Conservation (phyloP, 2,888 invertebrate species). For the Platycheirus albimanus region DNA sequence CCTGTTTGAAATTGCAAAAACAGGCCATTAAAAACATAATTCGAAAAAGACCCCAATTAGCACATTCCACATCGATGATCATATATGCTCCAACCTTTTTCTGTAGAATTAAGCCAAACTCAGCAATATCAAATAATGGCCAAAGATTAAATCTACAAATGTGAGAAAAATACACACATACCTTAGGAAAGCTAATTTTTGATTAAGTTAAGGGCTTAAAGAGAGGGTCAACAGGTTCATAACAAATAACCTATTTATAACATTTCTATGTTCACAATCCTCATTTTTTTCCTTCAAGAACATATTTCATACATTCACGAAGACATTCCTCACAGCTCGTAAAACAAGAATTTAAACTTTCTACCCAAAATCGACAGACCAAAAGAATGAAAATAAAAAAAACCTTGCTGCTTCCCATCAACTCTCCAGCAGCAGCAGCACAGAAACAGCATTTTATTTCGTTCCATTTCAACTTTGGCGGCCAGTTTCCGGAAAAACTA, state of each 20-base stretch:
- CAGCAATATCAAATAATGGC: too few species aligned
- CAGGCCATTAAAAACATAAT: too few species aligned
- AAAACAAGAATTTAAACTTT: constrained; percentile 71
- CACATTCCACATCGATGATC: too few species aligned
- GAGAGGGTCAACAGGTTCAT: background rate
- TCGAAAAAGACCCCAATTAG: too few species aligned
- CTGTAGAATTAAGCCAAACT: too few species aligned
- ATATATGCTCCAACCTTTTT: too few species aligned
- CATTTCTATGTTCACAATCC: background rate
- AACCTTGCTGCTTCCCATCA: constrained; percentile 24
- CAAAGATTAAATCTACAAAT: too few species aligned
- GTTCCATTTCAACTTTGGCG: constrained; percentile 36
- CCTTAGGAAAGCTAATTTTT: too few species aligned
- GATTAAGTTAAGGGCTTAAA: too few species aligned
- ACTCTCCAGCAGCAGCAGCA: constrained; percentile 25
- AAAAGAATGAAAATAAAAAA: constrained; percentile 5
- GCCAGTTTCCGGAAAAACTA: constrained; percentile 67
- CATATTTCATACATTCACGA: constrained; percentile 16
- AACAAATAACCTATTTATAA: too few species aligned
- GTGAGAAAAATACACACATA: too few species aligned
- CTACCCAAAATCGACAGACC: constrained; percentile 63
- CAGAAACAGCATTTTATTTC: constrained; percentile 38
- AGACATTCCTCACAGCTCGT: constrained; percentile 59
- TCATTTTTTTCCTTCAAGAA: background rate
- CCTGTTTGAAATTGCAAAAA: too few species aligned